Base-by-base conservation (phyloP, 2,113 vertebrate genomes). In the Lasiurus borealis region DNA sequence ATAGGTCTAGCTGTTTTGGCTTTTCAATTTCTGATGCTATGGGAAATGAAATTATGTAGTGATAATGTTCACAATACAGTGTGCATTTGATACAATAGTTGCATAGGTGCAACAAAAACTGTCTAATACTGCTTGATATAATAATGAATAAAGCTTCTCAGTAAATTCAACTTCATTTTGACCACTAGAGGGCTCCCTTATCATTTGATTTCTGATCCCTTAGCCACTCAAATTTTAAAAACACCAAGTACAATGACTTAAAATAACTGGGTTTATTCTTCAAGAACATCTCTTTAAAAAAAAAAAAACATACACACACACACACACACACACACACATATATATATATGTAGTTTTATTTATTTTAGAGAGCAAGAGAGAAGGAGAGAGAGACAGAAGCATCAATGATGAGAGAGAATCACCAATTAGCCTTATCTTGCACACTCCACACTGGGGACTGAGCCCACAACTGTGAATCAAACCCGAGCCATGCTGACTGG, bases 151-250 rank as follows among this genome's bases (percentile, higher is more conserved):
- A 48, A 14, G 10, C 29, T 76, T 77, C 52, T 90, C 27, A 82
- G 73, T 48, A 76, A 73, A 54, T 34, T 0, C 0, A 54, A 68
- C 64, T 13, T 90, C 73, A 92, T 18, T 1, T 16, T 19, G 2
- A 94, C 97, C 97, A 80, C 97, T 90, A 98, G 98, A 95, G 98
- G 98, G 97, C 98, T 82, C 97, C 75, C 6, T 95, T 88, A 73
- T 88, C 88, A 95, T 19, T 62, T 54, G 15, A 83, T 93, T 90
- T 94, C 52, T 80, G n/a, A 88, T 93, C 18, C 15, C 40, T 36
- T 18, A 7, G 0, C 4, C 50, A 73, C 2, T 54, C 21, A 88
- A 89, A 57, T 80, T 95, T 88, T 76, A 90, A 36, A 93, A 97
- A 77, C 4, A 44, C 8, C 57, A 84, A 85, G 46, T 36, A 86